phyloP scores from a whole-genome alignment of 2,888 invertebrate species.

The Teleogryllus oceanicus region DNA sequence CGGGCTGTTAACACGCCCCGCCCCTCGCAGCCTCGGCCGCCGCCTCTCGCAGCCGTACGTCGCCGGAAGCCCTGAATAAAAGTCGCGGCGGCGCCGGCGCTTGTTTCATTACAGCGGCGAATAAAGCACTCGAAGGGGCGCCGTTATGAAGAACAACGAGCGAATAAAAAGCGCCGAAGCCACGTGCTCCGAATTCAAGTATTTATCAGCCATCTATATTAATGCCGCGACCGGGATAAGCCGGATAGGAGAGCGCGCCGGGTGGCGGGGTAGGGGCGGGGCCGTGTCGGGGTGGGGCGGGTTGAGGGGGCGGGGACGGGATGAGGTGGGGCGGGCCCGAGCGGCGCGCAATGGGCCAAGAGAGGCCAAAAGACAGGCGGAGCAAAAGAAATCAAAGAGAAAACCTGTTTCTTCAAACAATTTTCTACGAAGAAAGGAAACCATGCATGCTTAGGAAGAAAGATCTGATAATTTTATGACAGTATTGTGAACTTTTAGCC shows the following conservation, averaged over 20 bases:
- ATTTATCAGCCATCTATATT: slow-evolving; percentile 18
- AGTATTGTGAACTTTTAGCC: too few relatives aligned
- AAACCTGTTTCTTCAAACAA: too few relatives aligned
- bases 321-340: neutral
- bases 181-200: slow-evolving; percentile 18
- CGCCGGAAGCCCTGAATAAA: neutral
- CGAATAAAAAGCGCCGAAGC: neutral
- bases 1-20: too few relatives aligned
- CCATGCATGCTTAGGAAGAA: too few relatives aligned
- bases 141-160: slow-evolving; percentile 9
- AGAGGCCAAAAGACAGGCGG: too few relatives aligned
- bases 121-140: slow-evolving; percentile 1
- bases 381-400: too few relatives aligned
- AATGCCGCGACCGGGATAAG: neutral
- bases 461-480: too few relatives aligned
- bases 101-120: slow-evolving; percentile 18
- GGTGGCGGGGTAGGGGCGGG: neutral
- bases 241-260: neutral
- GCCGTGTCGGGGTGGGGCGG: neutral
- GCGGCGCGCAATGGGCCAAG: too few relatives aligned
- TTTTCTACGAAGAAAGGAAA: too few relatives aligned
- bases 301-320: neutral
- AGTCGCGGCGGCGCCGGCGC: neutral
- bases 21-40: too few relatives aligned
- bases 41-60: too few relatives aligned